Conservation (phyloP, 2,113 vertebrate genomes). For the Brachypodius melanocephalos region DNA sequence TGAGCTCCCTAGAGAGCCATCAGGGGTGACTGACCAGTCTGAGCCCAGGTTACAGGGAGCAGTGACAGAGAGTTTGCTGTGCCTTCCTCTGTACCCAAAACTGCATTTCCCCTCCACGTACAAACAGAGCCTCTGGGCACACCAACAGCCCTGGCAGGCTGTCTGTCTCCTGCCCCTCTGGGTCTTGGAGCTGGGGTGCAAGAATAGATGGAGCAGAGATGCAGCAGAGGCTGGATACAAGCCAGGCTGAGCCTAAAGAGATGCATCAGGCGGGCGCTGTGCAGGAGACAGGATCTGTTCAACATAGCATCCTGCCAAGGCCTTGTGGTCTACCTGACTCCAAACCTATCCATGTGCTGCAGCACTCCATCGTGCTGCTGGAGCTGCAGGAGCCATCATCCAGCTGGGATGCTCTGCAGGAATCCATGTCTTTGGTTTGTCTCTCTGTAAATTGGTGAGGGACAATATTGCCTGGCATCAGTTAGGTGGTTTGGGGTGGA, state of each 20-base stretch:
- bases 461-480: neutral
- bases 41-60: neutral
- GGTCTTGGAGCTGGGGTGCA: neutral
- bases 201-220: neutral
- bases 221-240: neutral
- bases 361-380: rapidly evolving
- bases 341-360: neutral
- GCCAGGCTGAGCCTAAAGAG: neutral
- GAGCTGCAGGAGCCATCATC: neutral
- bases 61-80: neutral
- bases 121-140: neutral
- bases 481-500: neutral
- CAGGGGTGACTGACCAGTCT: neutral
- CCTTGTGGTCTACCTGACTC: neutral
- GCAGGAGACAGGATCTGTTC: neutral
- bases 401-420: neutral
- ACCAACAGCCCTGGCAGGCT: neutral
- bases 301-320: neutral
- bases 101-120: neutral
- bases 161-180: neutral
- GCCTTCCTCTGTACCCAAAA: neutral
- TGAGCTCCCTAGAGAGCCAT: neutral
- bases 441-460: neutral
- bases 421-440: neutral
- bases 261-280: neutral